Conservation (phyloP, 2,113 vertebrate genomes). For the Petrocephalus microphthalmus region DNA sequence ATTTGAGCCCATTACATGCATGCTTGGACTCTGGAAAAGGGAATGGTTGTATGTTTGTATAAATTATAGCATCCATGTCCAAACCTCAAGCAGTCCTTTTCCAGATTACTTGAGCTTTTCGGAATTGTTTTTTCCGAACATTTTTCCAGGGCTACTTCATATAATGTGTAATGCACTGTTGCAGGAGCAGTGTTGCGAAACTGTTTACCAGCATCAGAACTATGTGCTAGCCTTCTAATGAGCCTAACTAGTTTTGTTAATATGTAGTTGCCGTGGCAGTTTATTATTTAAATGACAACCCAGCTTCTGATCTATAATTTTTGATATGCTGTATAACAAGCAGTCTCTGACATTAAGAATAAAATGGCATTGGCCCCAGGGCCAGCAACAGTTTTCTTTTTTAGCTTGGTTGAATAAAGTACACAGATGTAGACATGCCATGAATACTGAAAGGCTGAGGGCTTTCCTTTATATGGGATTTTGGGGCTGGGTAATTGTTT, state of each 20-base stretch:
- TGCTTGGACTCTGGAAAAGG: background rate
- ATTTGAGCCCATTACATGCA: background rate
- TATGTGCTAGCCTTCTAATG: background rate
- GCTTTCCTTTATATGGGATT: background rate
- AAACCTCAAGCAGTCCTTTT: background rate
- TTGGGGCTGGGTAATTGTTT: background rate
- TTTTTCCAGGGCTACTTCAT: background rate
- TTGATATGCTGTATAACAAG: constrained; percentile 6
- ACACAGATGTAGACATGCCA: background rate
- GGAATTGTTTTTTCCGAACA: background rate
- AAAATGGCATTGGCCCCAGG: constrained; percentile 10
- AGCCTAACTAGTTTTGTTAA: background rate
- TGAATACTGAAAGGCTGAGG: background rate
- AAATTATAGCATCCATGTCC: background rate
- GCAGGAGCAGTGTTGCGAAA: background rate
- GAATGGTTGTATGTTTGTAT: background rate
- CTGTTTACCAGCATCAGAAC: background rate
- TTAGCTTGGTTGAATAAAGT: background rate
- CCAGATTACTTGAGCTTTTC: background rate
- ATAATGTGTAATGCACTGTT: background rate
- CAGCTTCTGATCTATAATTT: background rate
- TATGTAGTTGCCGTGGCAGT: background rate
- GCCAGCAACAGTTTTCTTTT: background rate
- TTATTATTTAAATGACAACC: constrained; percentile 4
- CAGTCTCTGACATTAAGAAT: constrained; percentile 8